Evolutionary conservation across 2,888 invertebrate genomes (phyloP).

Genomic region (Chrysolina americana): DNA sequence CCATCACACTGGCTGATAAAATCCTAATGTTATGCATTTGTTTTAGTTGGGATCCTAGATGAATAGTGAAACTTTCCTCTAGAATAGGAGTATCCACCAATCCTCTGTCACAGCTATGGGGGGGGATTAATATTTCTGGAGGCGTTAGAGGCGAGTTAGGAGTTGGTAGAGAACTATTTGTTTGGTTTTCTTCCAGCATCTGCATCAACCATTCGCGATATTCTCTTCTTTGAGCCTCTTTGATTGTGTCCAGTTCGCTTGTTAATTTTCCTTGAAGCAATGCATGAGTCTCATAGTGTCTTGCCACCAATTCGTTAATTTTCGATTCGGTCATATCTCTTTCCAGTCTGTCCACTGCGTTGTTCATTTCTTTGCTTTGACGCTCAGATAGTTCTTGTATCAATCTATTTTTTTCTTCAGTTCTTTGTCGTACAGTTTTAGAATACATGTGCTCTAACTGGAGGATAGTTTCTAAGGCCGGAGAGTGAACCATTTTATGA

Average conservation of each 20-base stretch:
- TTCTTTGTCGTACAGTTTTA: constrained; percentile 81
- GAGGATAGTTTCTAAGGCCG: constrained; percentile 87
- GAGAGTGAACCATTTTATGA: constrained; percentile 77
- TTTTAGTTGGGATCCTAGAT: constrained; percentile 97
- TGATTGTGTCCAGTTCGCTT: constrained; percentile 87
- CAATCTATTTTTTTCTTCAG: constrained; percentile 81
- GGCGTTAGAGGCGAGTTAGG: constrained; percentile 72
- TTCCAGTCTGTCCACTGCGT: constrained; percentile 85
- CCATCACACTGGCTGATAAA: constrained; percentile 86
- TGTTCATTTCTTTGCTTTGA: constrained; percentile 91
- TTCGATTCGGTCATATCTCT: constrained; percentile 84
- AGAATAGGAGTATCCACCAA: constrained; percentile 66
- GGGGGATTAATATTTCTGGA: constrained; percentile 48
- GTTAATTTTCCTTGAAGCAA: constrained; percentile 89
- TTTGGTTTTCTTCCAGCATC: constrained; percentile 81
- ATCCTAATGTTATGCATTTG: constrained; percentile 98
- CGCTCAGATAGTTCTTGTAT: constrained; percentile 79
- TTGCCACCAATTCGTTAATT: constrained; percentile 87
- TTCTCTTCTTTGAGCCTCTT: constrained; percentile 87
- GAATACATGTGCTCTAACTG: constrained; percentile 92
- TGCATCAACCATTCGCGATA: constrained; percentile 92
- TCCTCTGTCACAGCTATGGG: constrained; percentile 46
- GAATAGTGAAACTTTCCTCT: constrained; percentile 98
- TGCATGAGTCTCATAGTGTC: constrained; percentile 87
- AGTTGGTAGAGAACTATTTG: constrained; percentile 72